Conservation (phyloP, 2,113 vertebrate species). For the Hippolais icterina region DNA sequence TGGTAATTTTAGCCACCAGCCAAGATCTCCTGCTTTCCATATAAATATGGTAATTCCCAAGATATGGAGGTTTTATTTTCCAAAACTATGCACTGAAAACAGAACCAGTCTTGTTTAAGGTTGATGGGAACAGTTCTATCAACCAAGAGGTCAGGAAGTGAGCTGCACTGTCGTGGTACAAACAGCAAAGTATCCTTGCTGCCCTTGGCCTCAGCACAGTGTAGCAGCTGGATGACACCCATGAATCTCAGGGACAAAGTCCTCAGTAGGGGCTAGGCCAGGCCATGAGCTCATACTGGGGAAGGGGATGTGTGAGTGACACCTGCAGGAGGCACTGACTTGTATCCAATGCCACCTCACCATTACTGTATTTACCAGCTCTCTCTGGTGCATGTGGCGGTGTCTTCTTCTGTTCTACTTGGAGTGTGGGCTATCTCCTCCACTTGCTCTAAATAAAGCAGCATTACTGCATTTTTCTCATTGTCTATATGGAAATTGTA, state of each 20-base stretch:
- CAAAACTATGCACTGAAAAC: neutral
- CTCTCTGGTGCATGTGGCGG: neutral
- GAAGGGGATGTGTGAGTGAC: neutral
- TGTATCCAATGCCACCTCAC: neutral
- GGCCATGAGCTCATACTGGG: neutral
- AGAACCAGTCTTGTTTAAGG: neutral
- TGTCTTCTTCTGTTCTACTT: conserved; percentile 24
- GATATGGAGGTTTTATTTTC: neutral
- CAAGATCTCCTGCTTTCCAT: neutral
- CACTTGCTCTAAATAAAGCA: neutral
- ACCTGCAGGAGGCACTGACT: neutral
- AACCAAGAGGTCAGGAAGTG: neutral
- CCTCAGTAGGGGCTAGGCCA: neutral
- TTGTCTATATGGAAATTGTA: neutral
- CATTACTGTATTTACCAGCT: neutral
- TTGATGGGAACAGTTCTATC: neutral
- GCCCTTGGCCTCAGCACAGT: neutral
- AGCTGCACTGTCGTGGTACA: too few relatives aligned
- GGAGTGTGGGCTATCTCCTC: neutral
- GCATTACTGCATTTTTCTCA: neutral
- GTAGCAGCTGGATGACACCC: neutral
- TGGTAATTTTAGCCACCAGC: neutral
- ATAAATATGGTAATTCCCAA: neutral
- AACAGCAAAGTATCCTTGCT: neutral
- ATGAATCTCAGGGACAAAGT: neutral